Base-by-base conservation (phyloP, 2,888 invertebrate species). In the Melinaea menophilus region DNA sequence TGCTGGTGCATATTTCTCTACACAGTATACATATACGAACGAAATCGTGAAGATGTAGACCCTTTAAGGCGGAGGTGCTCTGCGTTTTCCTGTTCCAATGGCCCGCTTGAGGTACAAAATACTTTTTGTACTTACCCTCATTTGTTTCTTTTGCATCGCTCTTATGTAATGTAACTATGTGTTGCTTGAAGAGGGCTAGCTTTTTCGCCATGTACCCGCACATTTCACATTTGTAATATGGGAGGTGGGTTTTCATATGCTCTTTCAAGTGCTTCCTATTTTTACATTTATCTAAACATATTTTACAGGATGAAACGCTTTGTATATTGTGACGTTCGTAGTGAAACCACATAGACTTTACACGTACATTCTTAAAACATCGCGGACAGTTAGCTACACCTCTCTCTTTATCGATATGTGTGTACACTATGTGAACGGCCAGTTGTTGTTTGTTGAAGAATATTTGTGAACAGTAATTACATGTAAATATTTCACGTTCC, bases 151-250 rank as follows among this genome's bases (percentile, higher is more conserved):
- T 31, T 3, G 22, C 51, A 31, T 51, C 51, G n/a, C 31, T 11
- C 4, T 51, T 51, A 7, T 51, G 51, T 11, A 51, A 51, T 9
- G 51, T 2, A 3, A 31, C 7, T 51, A 51, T 51, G n/a, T 51
- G 51, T 11, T 51, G 51, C n/a, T 51, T 22, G 51, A 51, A 51
- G 2, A 31, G 9, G 3, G 22, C 51, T 4, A 31, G 51, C 31
- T 51, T 51, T 31, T 51, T 51, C n/a, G 51, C 51, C 31, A 51
- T 51, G n/a, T 51, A 51, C 4, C 51, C 51, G n/a, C 51, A 51
- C 51, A 51, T 51, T n/a, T 51, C 51, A 51, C 51, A 51, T 31
- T 51, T 51, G 7, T 51, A 31, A 31, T 31, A 51, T 4, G 51
- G 31, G 2, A 51, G 51, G n/a, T 51, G 51, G 22, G 51, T 31